phyloP scores from a whole-genome alignment of 2,113 vertebrate species.

The Natator depressus region DNA sequence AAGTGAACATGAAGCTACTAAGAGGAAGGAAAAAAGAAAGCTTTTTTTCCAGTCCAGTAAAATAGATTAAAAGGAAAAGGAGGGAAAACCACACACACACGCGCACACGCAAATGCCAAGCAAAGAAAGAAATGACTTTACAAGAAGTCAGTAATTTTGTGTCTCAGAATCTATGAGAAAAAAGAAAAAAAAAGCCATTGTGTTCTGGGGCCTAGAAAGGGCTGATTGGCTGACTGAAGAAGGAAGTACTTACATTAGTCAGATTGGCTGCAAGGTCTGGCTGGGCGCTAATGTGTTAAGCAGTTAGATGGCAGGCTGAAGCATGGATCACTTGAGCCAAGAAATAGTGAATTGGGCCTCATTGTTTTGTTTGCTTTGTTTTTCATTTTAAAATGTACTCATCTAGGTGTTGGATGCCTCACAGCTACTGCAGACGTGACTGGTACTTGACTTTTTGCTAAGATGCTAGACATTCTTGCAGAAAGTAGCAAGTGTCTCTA shows the following conservation, averaged over 20 bases:
- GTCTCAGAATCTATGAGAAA: not conserved
- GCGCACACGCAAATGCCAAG: not conserved
- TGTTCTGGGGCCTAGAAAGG: not conserved
- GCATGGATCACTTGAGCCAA: not conserved
- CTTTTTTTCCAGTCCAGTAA: not conserved
- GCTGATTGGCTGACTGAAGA: not conserved
- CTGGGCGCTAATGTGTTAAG: not conserved
- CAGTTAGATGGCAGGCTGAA: not conserved
- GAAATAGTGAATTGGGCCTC: not conserved
- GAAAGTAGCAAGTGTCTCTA: slow-evolving; percentile 66
- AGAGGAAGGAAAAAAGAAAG: not conserved
- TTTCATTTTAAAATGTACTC: not conserved
- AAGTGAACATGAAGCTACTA: not conserved
- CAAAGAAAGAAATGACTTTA: not conserved
- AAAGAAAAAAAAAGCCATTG: not conserved
- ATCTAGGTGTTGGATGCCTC: not conserved
- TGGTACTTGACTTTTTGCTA: slow-evolving; percentile 27
- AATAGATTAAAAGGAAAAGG: not conserved
- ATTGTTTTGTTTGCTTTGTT: not conserved
- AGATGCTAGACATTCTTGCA: slow-evolving; percentile 56
- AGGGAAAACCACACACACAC: not conserved
- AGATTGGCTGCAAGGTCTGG: not conserved
- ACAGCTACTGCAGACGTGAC: not conserved
- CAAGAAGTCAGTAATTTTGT: not conserved
- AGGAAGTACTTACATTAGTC: not conserved